Evolutionary conservation across 2,113 vertebrate genomes (phyloP).

Genomic region (Cottus gobio): DNA sequence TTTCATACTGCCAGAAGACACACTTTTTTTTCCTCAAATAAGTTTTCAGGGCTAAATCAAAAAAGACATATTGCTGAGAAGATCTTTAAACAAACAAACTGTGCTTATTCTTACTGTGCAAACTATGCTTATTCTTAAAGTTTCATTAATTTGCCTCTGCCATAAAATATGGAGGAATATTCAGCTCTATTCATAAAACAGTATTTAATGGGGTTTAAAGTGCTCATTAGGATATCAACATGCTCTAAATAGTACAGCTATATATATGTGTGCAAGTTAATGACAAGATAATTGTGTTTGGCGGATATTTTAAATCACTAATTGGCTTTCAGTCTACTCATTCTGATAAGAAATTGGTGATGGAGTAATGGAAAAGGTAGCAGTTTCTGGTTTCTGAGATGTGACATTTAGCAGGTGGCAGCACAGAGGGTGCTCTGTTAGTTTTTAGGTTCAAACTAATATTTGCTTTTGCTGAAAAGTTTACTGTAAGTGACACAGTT

Average conservation of each 20-base stretch:
- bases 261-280: background rate
- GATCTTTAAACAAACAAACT: background rate
- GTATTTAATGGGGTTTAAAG: background rate
- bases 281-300: constrained; percentile 1
- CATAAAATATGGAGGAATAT: background rate
- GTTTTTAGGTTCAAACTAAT: constrained; percentile 9
- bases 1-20: constrained; percentile 18
- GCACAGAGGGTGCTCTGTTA: constrained; percentile 18
- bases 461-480: constrained; percentile 20
- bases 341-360: constrained; percentile 5
- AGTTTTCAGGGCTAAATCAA: background rate
- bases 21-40: background rate
- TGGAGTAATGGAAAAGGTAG: constrained; percentile 1
- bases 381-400: constrained; percentile 15
- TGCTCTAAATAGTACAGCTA: background rate
- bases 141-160: constrained; percentile 12
- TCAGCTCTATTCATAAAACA: background rate
- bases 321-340: constrained; percentile 8
- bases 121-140: background rate
- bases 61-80: background rate
- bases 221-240: background rate
- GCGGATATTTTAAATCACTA: constrained; percentile 25
- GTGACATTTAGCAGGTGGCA: constrained; percentile 28
- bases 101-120: too few species aligned
- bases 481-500: constrained; percentile 5